A percentile compares a stretch with the other conserved stretches of the same genome.
These are phyloP conservation scores for Caenorhabditis doughertyi DNA, from an alignment of 2,888 invertebrate species.

Conservation along the genomic window DNA sequence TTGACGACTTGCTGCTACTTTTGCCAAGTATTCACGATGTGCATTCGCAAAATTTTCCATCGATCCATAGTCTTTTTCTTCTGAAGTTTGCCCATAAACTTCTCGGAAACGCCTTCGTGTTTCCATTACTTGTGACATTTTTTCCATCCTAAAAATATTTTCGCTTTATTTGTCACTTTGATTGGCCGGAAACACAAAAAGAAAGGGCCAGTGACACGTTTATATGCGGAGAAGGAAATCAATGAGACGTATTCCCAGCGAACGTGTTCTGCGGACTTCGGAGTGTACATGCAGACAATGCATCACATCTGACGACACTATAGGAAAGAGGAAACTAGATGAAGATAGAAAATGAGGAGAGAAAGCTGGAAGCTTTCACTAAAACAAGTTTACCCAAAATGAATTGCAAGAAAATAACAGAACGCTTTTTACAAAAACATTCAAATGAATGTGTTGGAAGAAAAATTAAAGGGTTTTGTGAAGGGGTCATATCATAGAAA, in stretches of 20 bases:
- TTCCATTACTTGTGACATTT: background rate
- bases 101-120: constrained; percentile 22
- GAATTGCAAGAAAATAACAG: constrained; percentile 4
- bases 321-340: background rate
- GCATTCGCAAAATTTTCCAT: constrained; percentile 37
- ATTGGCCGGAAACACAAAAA: background rate
- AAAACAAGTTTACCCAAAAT: too few species aligned
- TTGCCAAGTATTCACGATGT: constrained; percentile 25
- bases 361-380: too few species aligned
- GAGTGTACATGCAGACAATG: constrained; percentile 20
- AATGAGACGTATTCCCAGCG: background rate
- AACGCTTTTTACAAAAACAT: too few species aligned
- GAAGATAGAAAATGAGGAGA: background rate
- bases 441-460: background rate
- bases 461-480: background rate
- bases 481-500: background rate
- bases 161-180: background rate
- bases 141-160: background rate
- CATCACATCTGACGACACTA: constrained; percentile 45
- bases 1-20: background rate
- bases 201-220: background rate
- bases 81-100: background rate
- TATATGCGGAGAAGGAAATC: background rate
- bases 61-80: constrained; percentile 35
- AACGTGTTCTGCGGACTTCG: background rate